Evolutionary conservation across 2,113 vertebrate genomes (phyloP).

Genomic region (Chionodraco myersi): DNA sequence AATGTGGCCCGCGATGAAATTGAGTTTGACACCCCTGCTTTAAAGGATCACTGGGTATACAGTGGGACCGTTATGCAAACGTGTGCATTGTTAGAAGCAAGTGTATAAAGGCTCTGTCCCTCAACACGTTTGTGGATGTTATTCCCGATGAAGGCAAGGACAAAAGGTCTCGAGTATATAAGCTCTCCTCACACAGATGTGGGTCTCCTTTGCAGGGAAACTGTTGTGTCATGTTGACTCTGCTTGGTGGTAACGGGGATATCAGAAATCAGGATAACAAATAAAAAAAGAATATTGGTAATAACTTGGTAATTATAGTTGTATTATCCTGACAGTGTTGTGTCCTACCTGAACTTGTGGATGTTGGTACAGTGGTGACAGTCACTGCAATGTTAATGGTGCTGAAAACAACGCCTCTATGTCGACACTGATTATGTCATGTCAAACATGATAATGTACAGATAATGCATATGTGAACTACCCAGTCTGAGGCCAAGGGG

Average conservation of each 20-base stretch:
- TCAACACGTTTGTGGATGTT: constrained; percentile 7
- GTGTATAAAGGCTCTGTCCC: constrained; percentile 6
- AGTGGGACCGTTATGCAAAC: not conserved
- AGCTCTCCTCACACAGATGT: not conserved
- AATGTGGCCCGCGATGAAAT: too few relatives aligned
- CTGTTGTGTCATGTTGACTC: not conserved
- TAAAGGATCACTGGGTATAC: not conserved
- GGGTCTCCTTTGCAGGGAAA: constrained; percentile 1
- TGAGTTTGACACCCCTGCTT: too few relatives aligned
- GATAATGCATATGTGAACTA: constrained; percentile 46
- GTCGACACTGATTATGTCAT: constrained; percentile 24
- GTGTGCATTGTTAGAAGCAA: constrained; percentile 10
- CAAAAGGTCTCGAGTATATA: not conserved
- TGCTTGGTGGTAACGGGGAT: not conserved
- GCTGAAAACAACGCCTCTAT: constrained; percentile 64
- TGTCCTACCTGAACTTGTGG: constrained; percentile 49
- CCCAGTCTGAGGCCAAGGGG: constrained; percentile 49
- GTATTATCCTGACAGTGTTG: constrained; percentile 24
- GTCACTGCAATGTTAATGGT: constrained; percentile 64
- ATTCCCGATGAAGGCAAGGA: not conserved
- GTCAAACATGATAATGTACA: constrained; percentile 68
- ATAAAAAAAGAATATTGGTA: not conserved
- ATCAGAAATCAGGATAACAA: constrained; percentile 4
- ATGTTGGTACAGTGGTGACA: constrained; percentile 47
- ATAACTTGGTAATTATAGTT: constrained; percentile 4